Evolutionary conservation across 2,113 vertebrate species (phyloP).

Genomic region (Seriola aureovittata): DNA sequence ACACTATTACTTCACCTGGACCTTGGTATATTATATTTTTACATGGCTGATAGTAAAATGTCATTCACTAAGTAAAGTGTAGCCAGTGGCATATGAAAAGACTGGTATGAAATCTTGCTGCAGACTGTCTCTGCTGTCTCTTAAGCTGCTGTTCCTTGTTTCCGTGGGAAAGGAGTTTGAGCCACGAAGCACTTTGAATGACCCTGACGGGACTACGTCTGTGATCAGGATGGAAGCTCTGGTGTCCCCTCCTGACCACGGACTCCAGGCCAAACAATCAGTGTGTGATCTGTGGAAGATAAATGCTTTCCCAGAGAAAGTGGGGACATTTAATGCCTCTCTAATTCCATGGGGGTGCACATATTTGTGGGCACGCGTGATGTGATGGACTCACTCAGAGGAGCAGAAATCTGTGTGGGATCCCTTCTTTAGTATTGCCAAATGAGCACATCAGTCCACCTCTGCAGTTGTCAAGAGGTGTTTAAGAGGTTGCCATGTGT

Average conservation of each 20-base stretch:
- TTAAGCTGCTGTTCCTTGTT: slow-evolving; percentile 38
- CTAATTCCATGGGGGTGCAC: not conserved
- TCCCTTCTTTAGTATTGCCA: not conserved
- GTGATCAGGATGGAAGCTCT: slow-evolving; percentile 17
- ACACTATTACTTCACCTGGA: no score
- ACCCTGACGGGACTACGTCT: slow-evolving; percentile 34
- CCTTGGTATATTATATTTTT: not conserved
- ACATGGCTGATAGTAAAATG: not conserved
- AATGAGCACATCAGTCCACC: slow-evolving; percentile 8
- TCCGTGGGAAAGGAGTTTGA: slow-evolving; percentile 57
- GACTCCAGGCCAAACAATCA: slow-evolving; percentile 35
- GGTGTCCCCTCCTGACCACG: slow-evolving; percentile 8
- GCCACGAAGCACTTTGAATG: slow-evolving; percentile 37
- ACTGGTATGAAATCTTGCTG: not conserved
- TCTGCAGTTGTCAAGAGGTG: slow-evolving; percentile 22
- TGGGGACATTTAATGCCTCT: slow-evolving; percentile 13
- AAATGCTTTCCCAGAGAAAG: slow-evolving; percentile 63
- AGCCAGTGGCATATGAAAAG: not conserved
- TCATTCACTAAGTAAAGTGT: not conserved
- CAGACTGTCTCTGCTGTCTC: not conserved
- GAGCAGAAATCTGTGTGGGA: not conserved
- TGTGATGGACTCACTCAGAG: not conserved
- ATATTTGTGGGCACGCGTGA: slow-evolving; percentile 8
- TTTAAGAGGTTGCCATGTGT: slow-evolving; percentile 9
- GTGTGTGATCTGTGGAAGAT: slow-evolving; percentile 25